These are phyloP conservation scores for Halcyon leucocephala DNA, from an alignment of 2,797 vertebrate species.

Conservation along the genomic window DNA sequence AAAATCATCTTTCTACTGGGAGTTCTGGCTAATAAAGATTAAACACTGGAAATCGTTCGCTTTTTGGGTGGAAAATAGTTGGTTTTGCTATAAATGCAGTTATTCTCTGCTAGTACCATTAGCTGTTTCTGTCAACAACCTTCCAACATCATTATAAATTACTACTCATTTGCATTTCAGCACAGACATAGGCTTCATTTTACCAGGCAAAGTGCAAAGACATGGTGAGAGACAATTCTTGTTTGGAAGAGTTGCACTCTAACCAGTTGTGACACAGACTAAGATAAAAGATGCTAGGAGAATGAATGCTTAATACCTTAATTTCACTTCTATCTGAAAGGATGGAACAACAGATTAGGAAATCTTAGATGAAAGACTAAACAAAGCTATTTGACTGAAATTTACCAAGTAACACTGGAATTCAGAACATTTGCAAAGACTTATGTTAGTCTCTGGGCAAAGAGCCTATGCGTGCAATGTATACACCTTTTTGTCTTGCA, in stretches of 20 bases:
- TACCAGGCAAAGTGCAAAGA: constrained; percentile 10
- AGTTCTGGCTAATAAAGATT: neutral
- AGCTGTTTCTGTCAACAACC: constrained; percentile 26
- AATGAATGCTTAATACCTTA: neutral
- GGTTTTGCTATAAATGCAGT: constrained; percentile 3
- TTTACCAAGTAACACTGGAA: neutral
- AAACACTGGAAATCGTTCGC: neutral
- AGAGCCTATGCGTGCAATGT: accelerated
- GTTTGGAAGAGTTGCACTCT: constrained; percentile 10
- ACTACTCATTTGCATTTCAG: constrained; percentile 12
- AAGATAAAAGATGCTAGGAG: neutral
- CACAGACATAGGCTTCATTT: neutral
- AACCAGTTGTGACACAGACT: constrained; percentile 17
- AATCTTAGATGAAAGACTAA: neutral
- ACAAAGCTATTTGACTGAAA: neutral
- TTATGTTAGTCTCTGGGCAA: neutral
- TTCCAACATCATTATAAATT: constrained; percentile 18
- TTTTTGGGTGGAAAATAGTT: constrained; percentile 22
- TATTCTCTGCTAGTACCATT: neutral
- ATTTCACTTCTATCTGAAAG: neutral
- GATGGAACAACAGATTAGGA: neutral
- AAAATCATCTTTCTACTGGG: neutral
- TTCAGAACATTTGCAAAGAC: neutral
- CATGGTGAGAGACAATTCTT: constrained; percentile 34
- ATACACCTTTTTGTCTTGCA: neutral